Percentiles rank a stretch among this genome's conserved stretches.
phyloP scores from a whole-genome alignment of 2,888 invertebrate species.

The Ditula angustiorana region DNA sequence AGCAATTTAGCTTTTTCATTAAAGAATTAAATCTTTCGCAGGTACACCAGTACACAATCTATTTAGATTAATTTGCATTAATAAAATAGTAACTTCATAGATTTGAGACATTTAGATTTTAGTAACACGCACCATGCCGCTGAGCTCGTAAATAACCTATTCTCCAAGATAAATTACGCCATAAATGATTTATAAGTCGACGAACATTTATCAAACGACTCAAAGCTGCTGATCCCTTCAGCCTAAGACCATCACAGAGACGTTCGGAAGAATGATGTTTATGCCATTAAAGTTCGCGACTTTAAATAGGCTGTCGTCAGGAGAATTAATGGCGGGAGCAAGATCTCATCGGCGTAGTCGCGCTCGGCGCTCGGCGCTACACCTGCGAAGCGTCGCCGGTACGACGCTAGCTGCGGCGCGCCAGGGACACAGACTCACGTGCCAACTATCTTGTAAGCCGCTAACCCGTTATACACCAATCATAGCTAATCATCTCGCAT shows the following conservation, averaged over 20 bases:
- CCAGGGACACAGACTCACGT: too few relatives aligned
- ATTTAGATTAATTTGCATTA: not conserved
- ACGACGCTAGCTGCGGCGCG: not conserved
- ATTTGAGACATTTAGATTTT: not conserved
- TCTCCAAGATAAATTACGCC: constrained; percentile 33
- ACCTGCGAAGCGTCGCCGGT: not conserved
- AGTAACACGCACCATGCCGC: not conserved
- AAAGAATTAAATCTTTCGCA: not conserved
- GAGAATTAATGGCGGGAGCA: constrained; percentile 67
- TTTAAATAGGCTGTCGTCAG: constrained; percentile 63
- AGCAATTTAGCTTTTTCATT: not conserved
- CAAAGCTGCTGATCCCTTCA: constrained; percentile 65
- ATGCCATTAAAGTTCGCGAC: constrained; percentile 59
- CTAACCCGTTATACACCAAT: too few relatives aligned
- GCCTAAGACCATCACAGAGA: constrained; percentile 54
- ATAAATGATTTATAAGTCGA: constrained; percentile 44
- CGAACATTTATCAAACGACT: constrained; percentile 65
- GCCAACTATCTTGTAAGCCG: too few relatives aligned
- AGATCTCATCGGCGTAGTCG: constrained; percentile 58
- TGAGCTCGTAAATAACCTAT: constrained; percentile 28
- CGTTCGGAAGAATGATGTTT: constrained; percentile 63
- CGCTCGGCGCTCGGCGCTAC: too few relatives aligned
- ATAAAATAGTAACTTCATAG: not conserved
- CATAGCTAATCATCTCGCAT: too few relatives aligned
- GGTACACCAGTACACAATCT: not conserved